Evolutionary conservation across 2,888 invertebrate species (phyloP), one percentile per base, ranked within the genome.

Genomic region (Pocota personata): DNA sequence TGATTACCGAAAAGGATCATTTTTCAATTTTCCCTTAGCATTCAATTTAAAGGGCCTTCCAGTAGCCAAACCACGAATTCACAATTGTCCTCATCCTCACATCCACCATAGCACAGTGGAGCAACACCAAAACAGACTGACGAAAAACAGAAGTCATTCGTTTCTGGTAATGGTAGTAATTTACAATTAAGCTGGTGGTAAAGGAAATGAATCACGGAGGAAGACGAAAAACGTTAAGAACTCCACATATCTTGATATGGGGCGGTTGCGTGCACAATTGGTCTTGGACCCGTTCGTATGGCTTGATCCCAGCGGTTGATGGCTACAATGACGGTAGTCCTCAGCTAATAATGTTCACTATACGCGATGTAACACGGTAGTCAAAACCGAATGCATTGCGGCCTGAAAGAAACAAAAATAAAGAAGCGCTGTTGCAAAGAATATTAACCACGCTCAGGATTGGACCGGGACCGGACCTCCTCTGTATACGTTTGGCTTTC

Each of bases 91-190:
- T 32, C 37, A 12, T 66, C 75, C 37, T 32, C 37, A 12, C 37
- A 32, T 52, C 21, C 62, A 55, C n/a, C 43, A 35, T 43, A 43
- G 7, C 24, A 71, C 32, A 24, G 10, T 3, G 37, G 32, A 57
- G 30, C 48, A 46, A 48, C 40, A 64, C 64, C 62, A 58, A 72
- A 66, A 10, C 16, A 62, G 67, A 37, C 73, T 43, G 35, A 71
- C 60, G 46, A 48, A 62, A 64, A 71, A 86, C 80, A 80, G 80
- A 86, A 80, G 80, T 86, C 84, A 80, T 86, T 86, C 80, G 69
- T 71, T 71, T 76, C 58, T 80, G 80, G 73, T 79, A 75, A 79
- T 69, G 62, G 55, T 57, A 40, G 55, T 67, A 35, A 83, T 73
- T 83, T 79, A 48, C 37, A 57, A 62, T 62, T 19, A 19, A 32